Conservation (phyloP, 2,797 vertebrate species). For the Thamnophis elegans region DNA sequence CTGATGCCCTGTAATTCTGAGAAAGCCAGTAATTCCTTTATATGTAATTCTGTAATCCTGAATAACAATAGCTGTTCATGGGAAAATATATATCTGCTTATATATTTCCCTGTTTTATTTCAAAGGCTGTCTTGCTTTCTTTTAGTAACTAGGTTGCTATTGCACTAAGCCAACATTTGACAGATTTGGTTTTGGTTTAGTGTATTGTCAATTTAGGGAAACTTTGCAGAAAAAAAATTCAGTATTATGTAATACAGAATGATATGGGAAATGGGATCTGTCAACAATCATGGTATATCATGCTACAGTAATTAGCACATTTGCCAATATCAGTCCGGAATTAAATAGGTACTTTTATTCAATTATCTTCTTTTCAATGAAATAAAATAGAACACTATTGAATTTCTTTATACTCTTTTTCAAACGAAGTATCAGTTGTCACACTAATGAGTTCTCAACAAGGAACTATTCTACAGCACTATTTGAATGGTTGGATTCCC, state of each 20-base stretch:
- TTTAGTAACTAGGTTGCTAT: not conserved
- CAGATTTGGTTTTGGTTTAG: not conserved
- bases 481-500: too few species aligned
- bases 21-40: not conserved
- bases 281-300: not conserved
- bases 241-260: not conserved
- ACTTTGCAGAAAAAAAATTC: not conserved
- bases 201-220: not conserved
- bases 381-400: not conserved
- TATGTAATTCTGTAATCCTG: not conserved
- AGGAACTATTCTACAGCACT: too few species aligned
- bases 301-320: not conserved
- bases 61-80: not conserved
- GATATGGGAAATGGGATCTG: not conserved
- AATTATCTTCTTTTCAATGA: not conserved
- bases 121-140: not conserved
- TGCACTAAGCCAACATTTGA: not conserved
- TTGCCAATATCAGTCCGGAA: conserved; percentile 1
- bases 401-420: not conserved
- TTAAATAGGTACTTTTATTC: not conserved
- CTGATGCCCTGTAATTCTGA: conserved; percentile 19
- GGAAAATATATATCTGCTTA: not conserved
- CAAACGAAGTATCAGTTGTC: too few species aligned
- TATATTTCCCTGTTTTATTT: not conserved
- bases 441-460: too few species aligned